Percentiles rank a stretch among this genome's conserved stretches.
Evolutionary conservation across 2,888 invertebrate species (phyloP).

Genomic region (Pimpla rufipes): DNA sequence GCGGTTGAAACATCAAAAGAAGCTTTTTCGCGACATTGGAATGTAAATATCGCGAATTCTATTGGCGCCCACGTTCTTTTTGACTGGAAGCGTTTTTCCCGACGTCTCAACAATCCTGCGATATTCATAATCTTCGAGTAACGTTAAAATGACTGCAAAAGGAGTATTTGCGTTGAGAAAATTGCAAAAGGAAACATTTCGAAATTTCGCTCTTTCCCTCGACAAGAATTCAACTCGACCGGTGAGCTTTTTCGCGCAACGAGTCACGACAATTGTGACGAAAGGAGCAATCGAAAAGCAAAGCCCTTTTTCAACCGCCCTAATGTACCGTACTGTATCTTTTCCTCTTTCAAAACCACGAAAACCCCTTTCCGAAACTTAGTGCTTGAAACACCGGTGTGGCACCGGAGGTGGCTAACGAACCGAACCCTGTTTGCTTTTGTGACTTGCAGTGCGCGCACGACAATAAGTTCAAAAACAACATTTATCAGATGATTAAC

Average conservation of each 20-base stretch:
- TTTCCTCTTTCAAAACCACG: conserved; percentile 48
- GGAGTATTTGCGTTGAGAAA: too few relatives aligned
- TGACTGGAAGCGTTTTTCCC: neutral
- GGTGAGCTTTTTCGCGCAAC: neutral
- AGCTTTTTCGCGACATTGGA: neutral
- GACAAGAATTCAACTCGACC: too few relatives aligned
- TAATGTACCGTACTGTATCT: conserved; percentile 38
- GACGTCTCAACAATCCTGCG: too few relatives aligned
- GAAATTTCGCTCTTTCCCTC: too few relatives aligned
- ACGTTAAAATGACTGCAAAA: too few relatives aligned
- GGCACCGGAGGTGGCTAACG: conserved; percentile 79
- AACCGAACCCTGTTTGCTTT: conserved; percentile 79
- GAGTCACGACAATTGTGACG: neutral
- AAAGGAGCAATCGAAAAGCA: neutral
- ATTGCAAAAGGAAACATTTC: too few relatives aligned
- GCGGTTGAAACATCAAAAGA: neutral
- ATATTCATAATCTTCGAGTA: too few relatives aligned
- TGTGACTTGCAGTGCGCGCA: conserved; percentile 85
- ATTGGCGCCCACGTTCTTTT: neutral
- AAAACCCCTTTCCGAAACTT: conserved; percentile 20
- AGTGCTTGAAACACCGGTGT: conserved; percentile 64
- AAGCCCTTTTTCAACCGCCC: neutral
- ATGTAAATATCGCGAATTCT: neutral
- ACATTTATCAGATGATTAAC: conserved; percentile 86
- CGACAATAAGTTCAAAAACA: conserved; percentile 85